Base-by-base conservation (phyloP, 1,140 invertebrate genomes). In the Apis laboriosa region DNA sequence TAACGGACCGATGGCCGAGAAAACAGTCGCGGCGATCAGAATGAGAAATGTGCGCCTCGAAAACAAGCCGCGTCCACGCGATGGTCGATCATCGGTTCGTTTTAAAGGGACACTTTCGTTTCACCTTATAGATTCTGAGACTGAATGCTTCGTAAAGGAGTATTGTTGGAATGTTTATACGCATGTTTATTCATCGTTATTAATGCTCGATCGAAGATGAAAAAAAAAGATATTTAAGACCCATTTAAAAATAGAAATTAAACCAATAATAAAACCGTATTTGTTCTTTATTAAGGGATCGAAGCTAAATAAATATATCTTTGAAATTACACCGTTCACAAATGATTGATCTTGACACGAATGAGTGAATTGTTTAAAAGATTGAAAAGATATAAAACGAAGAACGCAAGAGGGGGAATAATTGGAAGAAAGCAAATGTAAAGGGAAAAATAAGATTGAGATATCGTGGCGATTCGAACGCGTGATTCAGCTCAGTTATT, bases 401-500 rank as follows among this genome's bases (percentile, higher is more conserved):
- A 58, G 53, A 15, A 58, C 12, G n/a, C 24, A 72, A 60, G 60
- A 28, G 43, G 71, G n/a, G n/a, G 28, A 56, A 19, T 28, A n/a
- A 28, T 4, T 24, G 53, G 51, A 72, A 60, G 70, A 60, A 58
- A 43, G 55, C 72, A 13, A 34, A 12, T 7, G 19, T 7, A 76
- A 76, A 24, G 24, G 43, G 61, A 76, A 51, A 64, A 76, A 64
- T 53, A 76, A 64, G 74, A 53, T 53, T 43, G 78, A 72, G 49
- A 43, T 66, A 55, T 34, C 51, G 17, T 9, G 24, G 49, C 60
- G 79, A 81, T 76, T 53, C 8, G 56, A 76, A 49, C 55, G 63
- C 72, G 63, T 81, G 79, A 81, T 73, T 81, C 79, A 81, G 79
- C 79, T 67, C 34, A 51, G 53, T 64, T 76, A 81, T 81, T 81